phyloP scores from a whole-genome alignment of 2,113 vertebrate species.

The Zosterops hypoxanthus region DNA sequence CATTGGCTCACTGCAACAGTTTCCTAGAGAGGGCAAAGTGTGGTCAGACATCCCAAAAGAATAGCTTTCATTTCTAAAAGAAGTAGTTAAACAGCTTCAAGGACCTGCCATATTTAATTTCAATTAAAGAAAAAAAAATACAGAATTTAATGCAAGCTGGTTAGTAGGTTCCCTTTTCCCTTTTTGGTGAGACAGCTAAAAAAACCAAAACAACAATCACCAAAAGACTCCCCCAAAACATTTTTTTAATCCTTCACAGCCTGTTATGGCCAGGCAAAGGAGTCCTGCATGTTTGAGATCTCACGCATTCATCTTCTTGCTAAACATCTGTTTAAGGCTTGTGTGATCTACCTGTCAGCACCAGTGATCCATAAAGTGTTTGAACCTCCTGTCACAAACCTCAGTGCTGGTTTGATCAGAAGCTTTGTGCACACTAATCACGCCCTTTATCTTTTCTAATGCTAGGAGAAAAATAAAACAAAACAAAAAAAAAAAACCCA shows the following conservation, averaged over 20 bases:
- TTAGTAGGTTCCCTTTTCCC: constrained; percentile 24
- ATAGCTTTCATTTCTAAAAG: background rate
- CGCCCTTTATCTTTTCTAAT: constrained; percentile 75
- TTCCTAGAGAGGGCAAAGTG: background rate
- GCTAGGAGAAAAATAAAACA: constrained; percentile 38
- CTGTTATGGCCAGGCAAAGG: constrained; percentile 57
- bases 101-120: background rate
- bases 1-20: background rate
- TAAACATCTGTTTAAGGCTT: constrained; percentile 81
- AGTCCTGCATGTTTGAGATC: constrained; percentile 53
- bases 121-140: background rate
- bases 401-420: constrained; percentile 76
- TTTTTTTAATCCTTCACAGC: constrained; percentile 60
- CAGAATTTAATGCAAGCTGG: constrained; percentile 21
- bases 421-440: constrained; percentile 76
- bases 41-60: background rate
- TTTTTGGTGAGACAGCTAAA: constrained; percentile 14
- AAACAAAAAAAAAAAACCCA: background rate
- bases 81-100: constrained; percentile 15
- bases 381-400: constrained; percentile 77
- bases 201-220: background rate
- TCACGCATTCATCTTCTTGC: constrained; percentile 72
- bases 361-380: constrained; percentile 73
- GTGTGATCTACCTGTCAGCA: constrained; percentile 81
- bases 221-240: background rate